Evolutionary conservation across 2,113 vertebrate species (phyloP), one percentile per base, ranked within the genome.

Genomic region (Prionailurus bengalensis): DNA sequence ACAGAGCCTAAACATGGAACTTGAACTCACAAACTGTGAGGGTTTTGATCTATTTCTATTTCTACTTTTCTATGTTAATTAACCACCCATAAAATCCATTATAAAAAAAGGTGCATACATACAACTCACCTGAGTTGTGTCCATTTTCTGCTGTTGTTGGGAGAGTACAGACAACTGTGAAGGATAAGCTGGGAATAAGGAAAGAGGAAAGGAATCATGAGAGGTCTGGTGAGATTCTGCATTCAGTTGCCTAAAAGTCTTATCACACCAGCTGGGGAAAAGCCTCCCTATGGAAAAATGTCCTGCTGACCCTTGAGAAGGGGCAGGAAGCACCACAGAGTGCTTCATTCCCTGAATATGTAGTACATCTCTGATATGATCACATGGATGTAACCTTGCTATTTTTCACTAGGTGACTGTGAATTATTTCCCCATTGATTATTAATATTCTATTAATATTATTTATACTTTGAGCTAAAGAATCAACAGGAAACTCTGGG

Each of bases 61-160:
- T 53, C 48, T n/a, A 29, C 27, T 81, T 80, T 85, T 16, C 66
- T 17, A 42, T 15, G 4, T 42, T 58, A 63, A 15, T 19, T 78
- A 73, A 63, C 51, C 13, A 93, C 14, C 4, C 31, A 17, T 58
- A 53, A 79, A 82, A 84, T 55, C 53, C 45, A 94, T 12, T 23
- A 71, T 65, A 1, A 23, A 66, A 80, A 81, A 55, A 45, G 33
- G 9, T 58, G 29, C 73, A 48, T 36, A 71, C 39, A 33, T 88
- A 53, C 55, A 84, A 92, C 97, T 97, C 79, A 97, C 97, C 89
- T 85, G 95, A 85, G 63, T 55, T 42, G 42, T 31, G 19, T 96
- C 85, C 95, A 89, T 96, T 68, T 92, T 92, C 89, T 96, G 76
- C 29, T 83, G 92, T 36, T 83, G 68, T 19, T 42, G 39, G n/a